phyloP scores from a whole-genome alignment of 2,113 vertebrate genomes.

The Chaetops frenatus region DNA sequence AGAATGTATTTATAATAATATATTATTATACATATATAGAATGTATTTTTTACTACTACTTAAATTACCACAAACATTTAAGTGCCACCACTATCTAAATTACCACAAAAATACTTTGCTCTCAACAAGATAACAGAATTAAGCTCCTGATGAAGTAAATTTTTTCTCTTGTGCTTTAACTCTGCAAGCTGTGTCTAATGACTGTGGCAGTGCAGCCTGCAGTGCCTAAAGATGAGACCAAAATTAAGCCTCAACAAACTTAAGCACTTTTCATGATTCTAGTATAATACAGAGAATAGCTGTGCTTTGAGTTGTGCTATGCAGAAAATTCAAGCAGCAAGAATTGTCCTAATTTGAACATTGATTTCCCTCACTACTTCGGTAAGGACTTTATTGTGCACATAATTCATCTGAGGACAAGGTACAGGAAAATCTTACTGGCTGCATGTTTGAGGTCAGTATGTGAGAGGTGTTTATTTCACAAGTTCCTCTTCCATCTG shows the following conservation, averaged over 20 bases:
- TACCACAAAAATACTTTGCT: not conserved
- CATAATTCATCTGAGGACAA: not conserved
- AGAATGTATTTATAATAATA: not conserved
- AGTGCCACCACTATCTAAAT: not conserved
- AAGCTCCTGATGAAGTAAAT: not conserved
- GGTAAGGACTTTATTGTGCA: not conserved
- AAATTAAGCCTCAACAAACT: not conserved
- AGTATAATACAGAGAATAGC: not conserved
- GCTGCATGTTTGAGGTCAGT: not conserved
- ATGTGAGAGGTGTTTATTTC: not conserved
- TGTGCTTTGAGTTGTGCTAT: not conserved
- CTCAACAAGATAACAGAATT: not conserved
- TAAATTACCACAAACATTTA: not conserved
- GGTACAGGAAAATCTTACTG: not conserved
- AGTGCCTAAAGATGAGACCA: not conserved
- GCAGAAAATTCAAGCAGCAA: not conserved
- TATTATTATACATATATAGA: no score
- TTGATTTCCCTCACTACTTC: not conserved
- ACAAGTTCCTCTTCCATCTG: not conserved
- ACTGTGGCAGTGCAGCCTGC: not conserved
- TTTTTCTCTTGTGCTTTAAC: not conserved
- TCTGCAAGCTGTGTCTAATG: not conserved
- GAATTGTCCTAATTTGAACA: not conserved
- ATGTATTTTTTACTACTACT: not conserved
- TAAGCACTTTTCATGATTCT: not conserved